phyloP scores from a whole-genome alignment of 2,797 vertebrate species.

The Austrolebias charrua region DNA sequence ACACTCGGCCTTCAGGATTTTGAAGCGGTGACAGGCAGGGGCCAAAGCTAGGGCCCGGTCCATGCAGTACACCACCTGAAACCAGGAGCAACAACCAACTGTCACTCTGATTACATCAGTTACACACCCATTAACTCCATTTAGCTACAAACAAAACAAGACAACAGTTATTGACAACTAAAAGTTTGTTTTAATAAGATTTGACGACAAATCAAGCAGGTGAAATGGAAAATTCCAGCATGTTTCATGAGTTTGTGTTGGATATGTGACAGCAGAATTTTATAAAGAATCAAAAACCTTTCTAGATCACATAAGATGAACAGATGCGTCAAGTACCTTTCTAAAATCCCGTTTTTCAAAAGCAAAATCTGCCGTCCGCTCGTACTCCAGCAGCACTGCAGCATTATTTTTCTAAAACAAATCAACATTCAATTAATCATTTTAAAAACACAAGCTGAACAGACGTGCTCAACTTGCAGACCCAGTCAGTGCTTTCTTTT shows the following conservation, averaged over 20 bases:
- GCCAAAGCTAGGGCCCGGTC: slow-evolving; percentile 90
- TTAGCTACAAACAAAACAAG: neutral
- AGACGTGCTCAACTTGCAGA: neutral
- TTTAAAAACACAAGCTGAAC: neutral
- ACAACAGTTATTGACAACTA: neutral
- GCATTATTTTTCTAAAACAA: slow-evolving; percentile 86
- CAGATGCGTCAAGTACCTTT: slow-evolving; percentile 79
- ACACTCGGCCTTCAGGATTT: slow-evolving; percentile 95
- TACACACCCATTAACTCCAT: neutral
- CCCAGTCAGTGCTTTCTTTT: neutral
- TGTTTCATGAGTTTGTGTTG: neutral
- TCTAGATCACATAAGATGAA: neutral
- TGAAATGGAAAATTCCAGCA: neutral
- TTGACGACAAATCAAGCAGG: neutral
- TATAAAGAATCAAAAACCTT: neutral
- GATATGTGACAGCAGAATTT: neutral
- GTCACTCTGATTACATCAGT: neutral
- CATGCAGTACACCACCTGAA: slow-evolving; percentile 95
- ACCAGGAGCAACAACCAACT: slow-evolving; percentile 2
- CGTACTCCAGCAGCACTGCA: slow-evolving; percentile 86
- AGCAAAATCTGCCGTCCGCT: slow-evolving; percentile 88
- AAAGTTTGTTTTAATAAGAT: too few species aligned
- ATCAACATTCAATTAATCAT: neutral
- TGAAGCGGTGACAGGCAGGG: slow-evolving; percentile 92
- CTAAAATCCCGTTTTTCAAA: slow-evolving; percentile 95